Evolutionary conservation across 2,797 vertebrate species (phyloP), one percentile per base, ranked within the genome.

Genomic region (Pipistrellus kuhlii): DNA sequence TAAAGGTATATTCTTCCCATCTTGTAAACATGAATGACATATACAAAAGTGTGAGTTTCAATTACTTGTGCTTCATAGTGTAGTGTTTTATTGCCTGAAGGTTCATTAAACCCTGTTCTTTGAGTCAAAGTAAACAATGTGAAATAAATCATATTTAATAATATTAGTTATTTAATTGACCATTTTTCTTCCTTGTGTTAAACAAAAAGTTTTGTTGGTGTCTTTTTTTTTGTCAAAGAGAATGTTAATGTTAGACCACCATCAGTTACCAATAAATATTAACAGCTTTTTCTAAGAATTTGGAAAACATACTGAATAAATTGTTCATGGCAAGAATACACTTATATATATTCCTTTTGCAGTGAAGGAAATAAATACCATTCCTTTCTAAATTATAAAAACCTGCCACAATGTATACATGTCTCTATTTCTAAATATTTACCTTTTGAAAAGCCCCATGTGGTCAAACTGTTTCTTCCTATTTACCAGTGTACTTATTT

Each of bases 391-490:
- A 93, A 93, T 94, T 94, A 81, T 48, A 92, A 95, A 97, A 92
- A 78, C 55, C 48, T 90, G 55, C 27, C 30, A 71, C 15, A 32
- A 55, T 35, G 20, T 73, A 30, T 77, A 68, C 17, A 71, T 71
- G 18, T 59, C n/a, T 94, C 81, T 89, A 32, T 90, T 94, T 94
- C 64, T 46, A 90, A 96, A 96, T 88, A 90, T 95, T 96, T 96
- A 73, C 69, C 76, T 82, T 85, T 85, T 27, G 53, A 53, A 76
- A 94, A 85, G 25, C 66, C 15, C 10, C 17, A n/a, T 46, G 38
- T 68, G 62, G 17, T 78, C 82, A 90, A 81, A 4, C 20, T 86
- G 1, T 57, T 78, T 6, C 66, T 94, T 68, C n/a, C 32, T 88
- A 55, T 89, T 94, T 94, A 51, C 64, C 17, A 88, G 57, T 86